These are phyloP conservation scores for Zaprionus lineosus DNA, from an alignment of 2,888 invertebrate species.

Conservation along the genomic window DNA sequence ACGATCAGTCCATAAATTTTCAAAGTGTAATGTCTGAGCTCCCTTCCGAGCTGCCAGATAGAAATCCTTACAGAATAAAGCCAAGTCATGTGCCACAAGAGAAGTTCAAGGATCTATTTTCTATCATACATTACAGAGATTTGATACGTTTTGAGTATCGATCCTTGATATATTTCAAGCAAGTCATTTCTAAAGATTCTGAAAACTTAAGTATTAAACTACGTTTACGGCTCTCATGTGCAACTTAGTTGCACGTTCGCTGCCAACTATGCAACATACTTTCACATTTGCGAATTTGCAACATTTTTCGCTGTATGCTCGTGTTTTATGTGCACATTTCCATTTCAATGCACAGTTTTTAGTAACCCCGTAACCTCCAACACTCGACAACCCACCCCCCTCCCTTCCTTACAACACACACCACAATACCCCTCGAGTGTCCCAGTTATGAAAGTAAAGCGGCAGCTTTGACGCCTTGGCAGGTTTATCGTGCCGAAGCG, in stretches of 20 bases:
- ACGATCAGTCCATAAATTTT: too few species aligned
- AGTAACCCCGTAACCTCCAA: neutral
- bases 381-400: neutral
- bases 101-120: too few species aligned
- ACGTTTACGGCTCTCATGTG: too few species aligned
- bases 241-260: constrained; percentile 32
- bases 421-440: neutral
- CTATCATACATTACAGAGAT: too few species aligned
- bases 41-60: too few species aligned
- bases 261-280: constrained; percentile 40
- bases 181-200: constrained; percentile 4
- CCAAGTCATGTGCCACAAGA: too few species aligned
- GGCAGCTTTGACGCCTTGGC: constrained; percentile 63
- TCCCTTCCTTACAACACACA: too few species aligned
- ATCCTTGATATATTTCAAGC: too few species aligned
- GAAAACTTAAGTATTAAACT: too few species aligned
- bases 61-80: too few species aligned
- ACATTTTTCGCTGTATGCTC: constrained; percentile 16
- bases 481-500: constrained; percentile 52
- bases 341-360: constrained; percentile 37
- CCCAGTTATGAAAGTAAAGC: constrained; percentile 8
- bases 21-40: too few species aligned
- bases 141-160: too few species aligned
- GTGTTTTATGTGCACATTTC: constrained; percentile 38
- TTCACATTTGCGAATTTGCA: constrained; percentile 17